Conservation (phyloP, 2,113 vertebrate genomes). For the Empidonax traillii region DNA sequence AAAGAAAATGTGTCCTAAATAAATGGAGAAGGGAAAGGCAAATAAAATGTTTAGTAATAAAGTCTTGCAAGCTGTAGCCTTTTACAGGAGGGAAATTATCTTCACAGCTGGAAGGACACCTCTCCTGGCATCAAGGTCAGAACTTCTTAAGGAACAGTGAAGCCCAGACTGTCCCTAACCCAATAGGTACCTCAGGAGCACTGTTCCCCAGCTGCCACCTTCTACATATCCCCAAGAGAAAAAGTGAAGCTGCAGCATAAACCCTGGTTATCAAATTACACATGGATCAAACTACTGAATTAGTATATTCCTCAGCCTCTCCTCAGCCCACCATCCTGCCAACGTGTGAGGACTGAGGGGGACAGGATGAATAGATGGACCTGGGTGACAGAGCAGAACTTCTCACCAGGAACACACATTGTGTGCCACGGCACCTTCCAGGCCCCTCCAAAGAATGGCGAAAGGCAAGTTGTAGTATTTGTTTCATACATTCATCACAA, state of each 20-base stretch:
- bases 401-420: not conserved
- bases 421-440: rapidly evolving
- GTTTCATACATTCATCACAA: not conserved
- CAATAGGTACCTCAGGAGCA: rapidly evolving
- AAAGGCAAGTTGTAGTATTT: not conserved
- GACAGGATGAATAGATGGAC: rapidly evolving
- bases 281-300: not conserved
- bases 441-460: not conserved
- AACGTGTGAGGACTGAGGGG: rapidly evolving
- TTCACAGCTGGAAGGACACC: not conserved
- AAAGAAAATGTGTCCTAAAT: not conserved
- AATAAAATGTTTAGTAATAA: not conserved
- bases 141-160: not conserved
- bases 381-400: not conserved
- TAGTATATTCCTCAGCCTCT: not conserved
- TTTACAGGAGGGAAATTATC: not conserved
- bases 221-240: not conserved
- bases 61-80: not conserved
- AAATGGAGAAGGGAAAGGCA: not conserved
- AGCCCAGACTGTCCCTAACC: not conserved
- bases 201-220: not conserved
- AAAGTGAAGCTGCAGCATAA: not conserved
- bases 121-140: not conserved
- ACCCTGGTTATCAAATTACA: not conserved
- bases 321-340: not conserved